Evolutionary conservation across 1,140 invertebrate genomes (phyloP).

Genomic region (Muscidifurax raptorellus): DNA sequence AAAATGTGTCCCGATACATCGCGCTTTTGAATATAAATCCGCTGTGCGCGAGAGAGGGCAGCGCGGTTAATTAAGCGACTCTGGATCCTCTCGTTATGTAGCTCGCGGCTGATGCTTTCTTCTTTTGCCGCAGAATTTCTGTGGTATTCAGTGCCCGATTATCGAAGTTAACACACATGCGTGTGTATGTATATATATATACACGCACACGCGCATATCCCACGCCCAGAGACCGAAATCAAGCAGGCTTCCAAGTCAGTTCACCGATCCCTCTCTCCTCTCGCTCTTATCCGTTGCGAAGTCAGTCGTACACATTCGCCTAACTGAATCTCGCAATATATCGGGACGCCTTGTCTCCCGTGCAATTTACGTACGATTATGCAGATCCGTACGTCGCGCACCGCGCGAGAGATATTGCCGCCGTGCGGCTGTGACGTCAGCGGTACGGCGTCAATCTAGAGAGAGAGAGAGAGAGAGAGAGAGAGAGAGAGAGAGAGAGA

Average conservation of each 20-base stretch:
- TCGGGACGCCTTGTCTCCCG: slow-evolving; percentile 44
- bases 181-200: too few relatives aligned
- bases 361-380: slow-evolving; percentile 61
- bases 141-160: too few relatives aligned
- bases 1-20: neutral
- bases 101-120: too few relatives aligned
- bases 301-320: neutral
- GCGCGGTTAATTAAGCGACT: neutral
- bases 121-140: too few relatives aligned
- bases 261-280: neutral
- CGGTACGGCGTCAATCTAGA: neutral
- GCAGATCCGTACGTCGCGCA: slow-evolving; percentile 47
- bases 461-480: too few relatives aligned
- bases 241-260: neutral
- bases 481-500: neutral
- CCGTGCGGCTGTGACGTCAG: neutral
- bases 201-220: too few relatives aligned
- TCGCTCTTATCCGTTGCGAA: neutral
- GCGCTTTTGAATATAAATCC: neutral
- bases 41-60: neutral
- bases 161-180: neutral
- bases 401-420: slow-evolving; percentile 25
- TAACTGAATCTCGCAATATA: slow-evolving; percentile 19
- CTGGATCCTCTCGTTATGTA: too few relatives aligned
- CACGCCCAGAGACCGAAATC: neutral